A percentile compares a stretch with the other conserved stretches of the same genome.
Conservation (phyloP, 2,888 invertebrate species). For the Lamellibrachia satsuma region DNA sequence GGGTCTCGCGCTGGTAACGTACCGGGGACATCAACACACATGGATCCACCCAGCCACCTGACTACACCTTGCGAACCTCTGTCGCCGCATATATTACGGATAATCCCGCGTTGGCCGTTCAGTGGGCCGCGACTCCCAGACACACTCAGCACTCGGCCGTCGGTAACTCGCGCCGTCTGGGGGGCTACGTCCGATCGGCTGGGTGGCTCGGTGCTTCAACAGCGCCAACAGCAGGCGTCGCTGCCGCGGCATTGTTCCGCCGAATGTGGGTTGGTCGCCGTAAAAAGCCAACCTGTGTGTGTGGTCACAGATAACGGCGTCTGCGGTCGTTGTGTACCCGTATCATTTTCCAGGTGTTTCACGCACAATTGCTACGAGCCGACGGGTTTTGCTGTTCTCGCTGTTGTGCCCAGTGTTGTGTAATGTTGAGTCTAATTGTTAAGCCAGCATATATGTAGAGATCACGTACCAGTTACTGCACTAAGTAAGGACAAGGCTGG, state of each 20-base stretch:
- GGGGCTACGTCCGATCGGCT: background rate
- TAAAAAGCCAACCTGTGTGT: background rate
- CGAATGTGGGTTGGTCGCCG: background rate
- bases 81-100: background rate
- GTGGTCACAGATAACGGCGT: background rate
- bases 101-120: no score
- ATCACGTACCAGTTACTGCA: background rate
- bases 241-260: background rate
- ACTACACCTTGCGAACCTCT: background rate
- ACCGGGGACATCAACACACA: background rate
- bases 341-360: background rate
- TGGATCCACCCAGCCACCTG: background rate
- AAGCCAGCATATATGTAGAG: background rate
- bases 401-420: background rate
- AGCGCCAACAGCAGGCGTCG: background rate
- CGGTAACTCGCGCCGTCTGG: background rate
- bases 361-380: constrained; percentile 1
- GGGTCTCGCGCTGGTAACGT: background rate
- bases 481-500: background rate
- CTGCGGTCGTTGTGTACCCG: background rate
- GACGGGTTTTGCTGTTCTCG: background rate
- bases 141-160: background rate
- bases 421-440: background rate
- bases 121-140: no score
- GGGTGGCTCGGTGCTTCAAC: background rate